phyloP scores from a whole-genome alignment of 2,113 vertebrate genomes.

The Tragelaphus imberbis region DNA sequence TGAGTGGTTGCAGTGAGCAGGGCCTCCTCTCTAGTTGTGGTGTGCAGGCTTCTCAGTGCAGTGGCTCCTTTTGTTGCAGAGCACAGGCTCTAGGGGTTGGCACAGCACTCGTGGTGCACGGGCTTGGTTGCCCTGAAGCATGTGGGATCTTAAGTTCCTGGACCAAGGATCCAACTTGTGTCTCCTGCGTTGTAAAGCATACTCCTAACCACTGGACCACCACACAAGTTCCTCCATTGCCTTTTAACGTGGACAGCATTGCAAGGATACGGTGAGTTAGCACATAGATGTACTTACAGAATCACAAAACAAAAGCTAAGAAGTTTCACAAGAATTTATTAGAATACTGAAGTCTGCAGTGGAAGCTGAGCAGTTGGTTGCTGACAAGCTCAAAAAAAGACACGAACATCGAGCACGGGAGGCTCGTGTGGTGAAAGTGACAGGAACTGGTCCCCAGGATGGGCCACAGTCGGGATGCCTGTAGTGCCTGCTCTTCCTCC shows the following conservation, averaged over 20 bases:
- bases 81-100: not conserved
- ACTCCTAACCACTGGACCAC: not conserved
- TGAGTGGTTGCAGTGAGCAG: not conserved
- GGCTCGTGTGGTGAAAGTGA: constrained; percentile 87
- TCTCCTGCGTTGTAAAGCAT: not conserved
- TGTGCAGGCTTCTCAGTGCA: not conserved
- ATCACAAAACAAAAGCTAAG: not conserved
- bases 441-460: constrained; percentile 94
- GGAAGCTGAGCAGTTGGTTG: constrained; percentile 94
- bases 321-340: not conserved
- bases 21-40: not conserved
- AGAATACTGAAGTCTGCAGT: constrained; percentile 83
- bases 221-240: not conserved
- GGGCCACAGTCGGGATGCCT: constrained; percentile 93
- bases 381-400: constrained; percentile 96
- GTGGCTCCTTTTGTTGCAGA: not conserved
- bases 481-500: constrained; percentile 66
- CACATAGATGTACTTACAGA: not conserved
- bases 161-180: not conserved
- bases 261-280: not conserved
- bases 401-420: constrained; percentile 92
- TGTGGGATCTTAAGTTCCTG: not conserved
- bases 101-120: not conserved
- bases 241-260: not conserved
- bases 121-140: not conserved